These are phyloP conservation scores for Calypte anna DNA, from an alignment of 2,113 vertebrate genomes.

Conservation along the genomic window DNA sequence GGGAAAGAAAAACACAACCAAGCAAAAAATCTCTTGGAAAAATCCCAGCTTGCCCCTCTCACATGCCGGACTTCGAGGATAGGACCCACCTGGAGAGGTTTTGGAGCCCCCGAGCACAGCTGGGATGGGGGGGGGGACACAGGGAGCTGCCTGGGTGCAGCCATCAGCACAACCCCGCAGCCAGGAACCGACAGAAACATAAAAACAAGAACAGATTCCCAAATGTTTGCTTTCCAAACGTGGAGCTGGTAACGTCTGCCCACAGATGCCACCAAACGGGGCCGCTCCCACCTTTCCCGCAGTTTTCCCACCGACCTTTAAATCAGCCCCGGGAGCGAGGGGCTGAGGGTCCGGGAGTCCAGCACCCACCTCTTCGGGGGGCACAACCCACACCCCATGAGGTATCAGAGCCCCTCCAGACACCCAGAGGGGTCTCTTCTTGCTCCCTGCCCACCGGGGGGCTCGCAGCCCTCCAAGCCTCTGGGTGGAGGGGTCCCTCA, in stretches of 20 bases:
- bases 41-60: background rate
- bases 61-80: background rate
- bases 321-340: background rate
- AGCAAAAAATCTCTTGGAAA: background rate
- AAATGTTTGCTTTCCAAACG: constrained; percentile 3
- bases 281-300: background rate
- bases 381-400: background rate
- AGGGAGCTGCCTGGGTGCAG: background rate
- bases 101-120: background rate
- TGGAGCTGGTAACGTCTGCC: background rate
- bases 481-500: fast-evolving
- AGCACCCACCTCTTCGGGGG: background rate
- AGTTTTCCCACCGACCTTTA: background rate
- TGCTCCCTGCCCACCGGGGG: background rate
- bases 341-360: background rate
- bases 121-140: background rate
- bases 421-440: background rate
- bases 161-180: background rate
- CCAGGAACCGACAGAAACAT: background rate
- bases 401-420: background rate
- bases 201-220: background rate
- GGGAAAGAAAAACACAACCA: background rate
- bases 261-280: background rate
- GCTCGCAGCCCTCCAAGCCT: background rate
- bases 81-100: fast-evolving